phyloP scores from a whole-genome alignment of 2,888 invertebrate species.

The Carcina quercana region DNA sequence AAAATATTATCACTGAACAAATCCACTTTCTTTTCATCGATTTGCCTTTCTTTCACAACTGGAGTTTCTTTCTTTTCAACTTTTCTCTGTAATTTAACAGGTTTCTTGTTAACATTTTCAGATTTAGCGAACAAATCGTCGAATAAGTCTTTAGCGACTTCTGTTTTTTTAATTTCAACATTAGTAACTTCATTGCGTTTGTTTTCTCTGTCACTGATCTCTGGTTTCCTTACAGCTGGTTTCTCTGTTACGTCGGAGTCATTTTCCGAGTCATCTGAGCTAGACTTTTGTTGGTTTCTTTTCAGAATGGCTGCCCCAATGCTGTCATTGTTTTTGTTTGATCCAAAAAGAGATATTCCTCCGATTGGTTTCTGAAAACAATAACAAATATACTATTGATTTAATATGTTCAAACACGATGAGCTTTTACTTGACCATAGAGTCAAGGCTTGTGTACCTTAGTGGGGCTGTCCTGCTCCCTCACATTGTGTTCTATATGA shows the following conservation, averaged over 20 bases:
- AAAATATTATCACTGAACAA: slow-evolving; percentile 56
- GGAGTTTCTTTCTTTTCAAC: slow-evolving; percentile 13
- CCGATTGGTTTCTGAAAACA: slow-evolving; percentile 73
- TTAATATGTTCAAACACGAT: not conserved
- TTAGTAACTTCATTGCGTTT: slow-evolving; percentile 7
- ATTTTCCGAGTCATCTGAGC: not conserved
- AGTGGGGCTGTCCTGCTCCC: too few relatives aligned
- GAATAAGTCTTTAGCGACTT: slow-evolving; percentile 41
- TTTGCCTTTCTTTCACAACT: slow-evolving; percentile 13
- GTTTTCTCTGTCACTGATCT: slow-evolving; percentile 11
- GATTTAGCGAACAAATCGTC: slow-evolving; percentile 53
- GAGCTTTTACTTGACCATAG: too few relatives aligned
- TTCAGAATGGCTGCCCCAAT: slow-evolving; percentile 59
- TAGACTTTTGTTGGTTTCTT: slow-evolving; percentile 19
- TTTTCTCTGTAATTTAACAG: slow-evolving; percentile 13
- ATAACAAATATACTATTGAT: not conserved
- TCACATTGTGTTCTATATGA: too few relatives aligned
- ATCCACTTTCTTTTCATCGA: slow-evolving; percentile 43
- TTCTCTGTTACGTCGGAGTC: not conserved
- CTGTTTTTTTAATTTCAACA: slow-evolving; percentile 13
- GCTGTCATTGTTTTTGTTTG: slow-evolving; percentile 46
- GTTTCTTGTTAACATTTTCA: slow-evolving; percentile 17
- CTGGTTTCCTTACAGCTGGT: not conserved
- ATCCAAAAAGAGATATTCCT: slow-evolving; percentile 74
- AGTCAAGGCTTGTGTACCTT: too few relatives aligned